phyloP scores from a whole-genome alignment of 2,113 vertebrate genomes.

The Epinephelus fuscoguttatus region DNA sequence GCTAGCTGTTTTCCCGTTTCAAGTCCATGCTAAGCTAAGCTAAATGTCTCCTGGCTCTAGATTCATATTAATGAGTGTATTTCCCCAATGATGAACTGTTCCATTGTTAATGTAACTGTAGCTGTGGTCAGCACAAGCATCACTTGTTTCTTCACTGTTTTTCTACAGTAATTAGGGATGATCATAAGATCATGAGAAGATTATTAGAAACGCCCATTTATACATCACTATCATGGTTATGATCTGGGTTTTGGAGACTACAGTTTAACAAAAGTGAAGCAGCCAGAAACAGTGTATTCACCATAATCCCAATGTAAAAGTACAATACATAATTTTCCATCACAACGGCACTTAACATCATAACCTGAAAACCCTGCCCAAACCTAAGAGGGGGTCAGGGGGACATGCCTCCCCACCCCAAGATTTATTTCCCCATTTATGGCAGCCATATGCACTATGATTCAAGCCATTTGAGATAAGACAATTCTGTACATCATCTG shows the following conservation, averaged over 20 bases:
- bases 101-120: neutral
- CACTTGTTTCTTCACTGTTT: neutral
- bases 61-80: neutral
- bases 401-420: too few species aligned
- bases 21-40: neutral
- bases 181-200: neutral
- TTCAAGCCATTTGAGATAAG: too few species aligned
- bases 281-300: too few species aligned
- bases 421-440: too few species aligned
- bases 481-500: too few species aligned
- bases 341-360: too few species aligned
- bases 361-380: too few species aligned
- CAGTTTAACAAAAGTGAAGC: neutral
- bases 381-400: too few species aligned
- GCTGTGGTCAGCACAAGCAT: neutral
- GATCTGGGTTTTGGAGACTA: neutral
- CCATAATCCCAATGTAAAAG: too few species aligned
- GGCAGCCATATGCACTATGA: too few species aligned
- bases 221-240: neutral
- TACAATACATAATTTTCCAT: too few species aligned
- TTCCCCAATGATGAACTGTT: neutral
- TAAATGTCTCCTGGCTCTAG: neutral
- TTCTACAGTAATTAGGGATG: neutral
- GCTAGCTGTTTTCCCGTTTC: too few species aligned
- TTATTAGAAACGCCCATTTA: neutral